Percentiles rank a stretch among this genome's conserved stretches.
Evolutionary conservation across 2,888 invertebrate genomes (phyloP).

Genomic region (Chrysopilus asiliformis): DNA sequence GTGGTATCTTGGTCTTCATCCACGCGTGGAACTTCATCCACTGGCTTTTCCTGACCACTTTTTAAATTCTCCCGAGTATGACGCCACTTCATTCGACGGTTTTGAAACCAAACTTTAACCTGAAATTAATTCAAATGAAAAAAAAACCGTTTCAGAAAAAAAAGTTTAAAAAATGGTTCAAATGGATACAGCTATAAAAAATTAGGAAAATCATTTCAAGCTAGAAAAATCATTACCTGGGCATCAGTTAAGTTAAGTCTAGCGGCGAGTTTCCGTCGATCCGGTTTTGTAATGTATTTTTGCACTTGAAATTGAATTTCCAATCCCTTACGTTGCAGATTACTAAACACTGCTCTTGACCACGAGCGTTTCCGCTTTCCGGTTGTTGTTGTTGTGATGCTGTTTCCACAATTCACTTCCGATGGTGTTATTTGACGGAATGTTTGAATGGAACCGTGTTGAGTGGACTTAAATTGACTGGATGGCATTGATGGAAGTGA

Average conservation of each 20-base stretch:
- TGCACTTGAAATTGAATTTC: conserved; percentile 86
- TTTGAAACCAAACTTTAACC: conserved; percentile 93
- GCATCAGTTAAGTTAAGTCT: conserved; percentile 87
- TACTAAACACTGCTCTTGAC: conserved; percentile 91
- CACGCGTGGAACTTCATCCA: conserved; percentile 7
- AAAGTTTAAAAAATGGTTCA: background rate
- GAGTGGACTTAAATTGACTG: too few relatives aligned
- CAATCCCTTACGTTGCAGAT: conserved; percentile 84
- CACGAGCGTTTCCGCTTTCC: conserved; percentile 76
- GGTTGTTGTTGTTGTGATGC: conserved; percentile 1
- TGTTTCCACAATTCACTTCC: too few relatives aligned
- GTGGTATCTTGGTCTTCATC: conserved; percentile 10
- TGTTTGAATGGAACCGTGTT: too few relatives aligned
- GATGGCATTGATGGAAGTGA: too few relatives aligned
- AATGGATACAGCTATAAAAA: background rate
- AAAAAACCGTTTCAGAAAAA: background rate
- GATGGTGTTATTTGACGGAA: too few relatives aligned
- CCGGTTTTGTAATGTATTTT: conserved; percentile 93
- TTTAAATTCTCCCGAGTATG: conserved; percentile 54
- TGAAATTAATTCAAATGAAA: conserved; percentile 32
- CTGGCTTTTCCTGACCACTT: conserved; percentile 31
- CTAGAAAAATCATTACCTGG: conserved; percentile 55
- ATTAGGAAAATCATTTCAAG: background rate
- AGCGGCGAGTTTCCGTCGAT: conserved; percentile 79
- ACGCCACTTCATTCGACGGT: conserved; percentile 72